These are phyloP conservation scores for Bombus affinis DNA, from an alignment of 1,140 invertebrate species.

Conservation along the genomic window DNA sequence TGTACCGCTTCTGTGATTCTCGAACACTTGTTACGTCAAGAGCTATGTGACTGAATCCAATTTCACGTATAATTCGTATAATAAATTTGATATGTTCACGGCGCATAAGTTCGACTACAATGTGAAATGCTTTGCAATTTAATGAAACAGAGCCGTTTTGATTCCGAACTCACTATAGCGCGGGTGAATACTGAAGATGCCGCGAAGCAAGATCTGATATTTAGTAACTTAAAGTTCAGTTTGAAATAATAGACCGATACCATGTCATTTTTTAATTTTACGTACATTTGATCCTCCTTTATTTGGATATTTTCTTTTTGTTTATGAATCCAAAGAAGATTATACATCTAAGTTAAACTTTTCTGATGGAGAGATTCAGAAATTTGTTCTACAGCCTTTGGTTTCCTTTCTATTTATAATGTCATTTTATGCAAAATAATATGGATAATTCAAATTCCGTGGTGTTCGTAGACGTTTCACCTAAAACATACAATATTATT, in stretches of 20 bases:
- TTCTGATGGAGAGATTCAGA: not conserved
- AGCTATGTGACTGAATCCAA: not conserved
- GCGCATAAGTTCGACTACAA: not conserved
- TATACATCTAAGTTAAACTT: not conserved
- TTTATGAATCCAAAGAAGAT: not conserved
- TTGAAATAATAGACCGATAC: too few relatives aligned
- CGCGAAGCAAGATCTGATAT: not conserved
- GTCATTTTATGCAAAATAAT: not conserved
- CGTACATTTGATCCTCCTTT: too few relatives aligned
- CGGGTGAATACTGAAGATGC: not conserved
- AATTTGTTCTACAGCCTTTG: not conserved
- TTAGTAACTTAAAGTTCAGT: not conserved
- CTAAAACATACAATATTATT: too few relatives aligned
- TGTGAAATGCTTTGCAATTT: not conserved
- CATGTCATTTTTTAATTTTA: too few relatives aligned
- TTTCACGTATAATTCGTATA: constrained; percentile 11
- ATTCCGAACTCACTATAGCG: not conserved
- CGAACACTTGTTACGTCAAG: constrained; percentile 1
- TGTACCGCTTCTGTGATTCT: not conserved
- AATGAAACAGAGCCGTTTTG: not conserved
- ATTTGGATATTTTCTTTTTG: too few relatives aligned
- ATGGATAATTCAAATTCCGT: not conserved
- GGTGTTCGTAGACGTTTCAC: not conserved
- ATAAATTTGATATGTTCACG: constrained; percentile 9
- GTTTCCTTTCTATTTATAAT: not conserved